Evolutionary conservation across 2,113 vertebrate species (phyloP), one percentile per base, ranked within the genome.

Genomic region (Xenopus borealis): DNA sequence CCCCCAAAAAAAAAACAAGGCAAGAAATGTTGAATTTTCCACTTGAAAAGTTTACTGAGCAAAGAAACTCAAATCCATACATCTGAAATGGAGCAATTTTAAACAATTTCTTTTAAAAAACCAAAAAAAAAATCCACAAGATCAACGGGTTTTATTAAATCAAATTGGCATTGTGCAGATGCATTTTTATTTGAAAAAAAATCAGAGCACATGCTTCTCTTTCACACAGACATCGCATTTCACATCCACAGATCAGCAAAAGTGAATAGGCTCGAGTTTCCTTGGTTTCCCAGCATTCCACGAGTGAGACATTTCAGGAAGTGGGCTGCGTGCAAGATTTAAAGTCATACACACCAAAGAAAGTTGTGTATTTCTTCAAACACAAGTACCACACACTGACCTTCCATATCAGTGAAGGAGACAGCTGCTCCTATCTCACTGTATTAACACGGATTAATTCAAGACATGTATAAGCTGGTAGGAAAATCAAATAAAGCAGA

Each of bases 121-220:
- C 3, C 3, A 40, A 40, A 40, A 27, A 65, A 65, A 69, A 67
- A 55, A 23, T 16, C 9, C 30, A 64, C 40, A 50, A 50, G 44
- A 57, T 57, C 72, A 67, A 74, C 63, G 33, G 20, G 44, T 75
- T 40, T 75, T 67, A 69, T 69, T 69, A 69, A 76, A 63, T 63
- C 66, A 76, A 66, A 76, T 52, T 63, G 47, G 73, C 59, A 55
- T 50, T 76, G 58, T 69, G 73, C 58, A 67, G 65, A 58, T 53
- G 72, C 44, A 14, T 17, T 66, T 61, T 75, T 61, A 59, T 23
- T 69, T 69, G n/a, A n/a, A n/a, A 12, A 50, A 66, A 62, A 69
- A 44, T 50, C 9, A 27, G 16, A 4, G 65, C 66, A 76, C 73
- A 76, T 76, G 73, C 73, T 53, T 55, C 59, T 75, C 61, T 63